phyloP scores from a whole-genome alignment of 2,888 invertebrate genomes.

The Cephus runcator region DNA sequence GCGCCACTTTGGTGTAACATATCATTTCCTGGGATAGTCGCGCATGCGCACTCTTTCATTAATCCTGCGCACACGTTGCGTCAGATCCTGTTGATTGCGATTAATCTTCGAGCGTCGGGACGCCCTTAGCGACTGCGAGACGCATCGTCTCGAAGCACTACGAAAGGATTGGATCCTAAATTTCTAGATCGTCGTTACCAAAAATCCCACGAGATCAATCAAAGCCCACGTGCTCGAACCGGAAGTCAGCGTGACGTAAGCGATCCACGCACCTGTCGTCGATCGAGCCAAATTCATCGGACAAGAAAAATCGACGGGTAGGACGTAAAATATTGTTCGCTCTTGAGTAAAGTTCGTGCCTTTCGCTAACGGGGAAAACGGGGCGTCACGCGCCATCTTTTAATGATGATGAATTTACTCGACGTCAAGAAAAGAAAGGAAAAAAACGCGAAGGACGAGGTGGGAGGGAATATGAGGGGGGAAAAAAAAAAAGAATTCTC shows the following conservation, averaged over 20 bases:
- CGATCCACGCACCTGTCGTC: not conserved
- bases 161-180: not conserved
- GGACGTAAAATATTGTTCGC: not conserved
- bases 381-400: conserved; percentile 24
- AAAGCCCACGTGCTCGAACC: not conserved
- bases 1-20: conserved; percentile 17
- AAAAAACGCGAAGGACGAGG: not conserved
- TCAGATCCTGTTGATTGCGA: conserved; percentile 23
- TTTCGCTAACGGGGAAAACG: conserved; percentile 11
- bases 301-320: not conserved
- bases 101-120: conserved; percentile 15
- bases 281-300: not conserved
- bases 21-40: conserved; percentile 18
- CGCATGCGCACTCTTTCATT: conserved; percentile 10
- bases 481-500: conserved; percentile 1
- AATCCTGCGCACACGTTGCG: conserved; percentile 21
- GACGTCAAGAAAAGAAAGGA: not conserved
- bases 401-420: conserved; percentile 23
- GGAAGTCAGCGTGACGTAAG: not conserved
- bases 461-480: not conserved
- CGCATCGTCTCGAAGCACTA: not conserved
- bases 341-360: not conserved
- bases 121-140: not conserved
- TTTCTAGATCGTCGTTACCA: not conserved
- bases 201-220: not conserved